Percentiles rank a stretch among this genome's conserved stretches.
Conservation (phyloP, 2,888 invertebrate species). For the Chrysodeixis includens region DNA sequence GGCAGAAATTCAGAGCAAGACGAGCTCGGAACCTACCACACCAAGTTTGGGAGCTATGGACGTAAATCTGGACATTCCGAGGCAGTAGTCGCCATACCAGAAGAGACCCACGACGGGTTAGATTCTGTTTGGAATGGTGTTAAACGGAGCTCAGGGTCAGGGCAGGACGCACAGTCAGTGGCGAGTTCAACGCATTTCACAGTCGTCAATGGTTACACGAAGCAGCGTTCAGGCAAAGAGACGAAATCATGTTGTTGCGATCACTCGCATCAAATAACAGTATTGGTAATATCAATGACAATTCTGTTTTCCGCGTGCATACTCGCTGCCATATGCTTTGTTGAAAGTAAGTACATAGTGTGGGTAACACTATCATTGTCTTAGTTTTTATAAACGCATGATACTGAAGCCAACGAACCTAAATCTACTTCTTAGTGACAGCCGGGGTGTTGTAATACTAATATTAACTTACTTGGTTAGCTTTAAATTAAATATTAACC, state of each 20-base stretch:
- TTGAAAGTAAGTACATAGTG: conserved; percentile 92
- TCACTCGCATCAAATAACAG: conserved; percentile 94
- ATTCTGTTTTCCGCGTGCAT: conserved; percentile 94
- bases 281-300: conserved; percentile 95
- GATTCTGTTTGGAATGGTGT: conserved; percentile 85
- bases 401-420: not conserved
- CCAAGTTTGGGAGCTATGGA: conserved; percentile 77
- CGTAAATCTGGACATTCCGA: conserved; percentile 73
- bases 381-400: not conserved
- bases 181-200: conserved; percentile 97
- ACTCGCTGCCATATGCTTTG: conserved; percentile 93
- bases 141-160: conserved; percentile 86
- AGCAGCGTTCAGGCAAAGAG: conserved; percentile 90
- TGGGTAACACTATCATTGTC: conserved; percentile 6
- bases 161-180: conserved; percentile 91
- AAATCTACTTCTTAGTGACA: no score
- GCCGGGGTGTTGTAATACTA: no score
- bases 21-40: conserved; percentile 77
- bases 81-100: conserved; percentile 82
- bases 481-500: no score
- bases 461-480: no score
- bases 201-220: conserved; percentile 93
- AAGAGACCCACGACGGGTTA: conserved; percentile 76
- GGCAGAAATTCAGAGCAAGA: conserved; percentile 77
- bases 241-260: conserved; percentile 92